Evolutionary conservation across 2,113 vertebrate genomes (phyloP).

Genomic region (Astatoreochromis straeleni): DNA sequence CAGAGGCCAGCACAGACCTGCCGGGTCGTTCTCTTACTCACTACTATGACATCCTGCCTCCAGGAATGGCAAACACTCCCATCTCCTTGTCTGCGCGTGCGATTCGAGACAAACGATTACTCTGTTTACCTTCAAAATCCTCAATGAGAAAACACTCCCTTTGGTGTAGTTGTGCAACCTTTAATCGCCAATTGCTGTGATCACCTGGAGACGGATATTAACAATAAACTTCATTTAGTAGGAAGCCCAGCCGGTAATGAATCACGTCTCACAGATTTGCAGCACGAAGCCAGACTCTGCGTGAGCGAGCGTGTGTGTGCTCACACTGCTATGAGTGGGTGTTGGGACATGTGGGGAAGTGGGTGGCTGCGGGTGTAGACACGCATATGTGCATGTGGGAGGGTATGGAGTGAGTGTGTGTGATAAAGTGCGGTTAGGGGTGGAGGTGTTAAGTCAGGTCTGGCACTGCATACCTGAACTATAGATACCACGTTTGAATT

Average conservation of each 20-base stretch:
- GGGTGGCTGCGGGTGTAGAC: conserved; percentile 14
- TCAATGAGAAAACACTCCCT: conserved; percentile 47
- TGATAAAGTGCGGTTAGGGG: neutral
- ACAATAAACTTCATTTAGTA: conserved; percentile 33
- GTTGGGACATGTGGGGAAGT: conserved; percentile 1
- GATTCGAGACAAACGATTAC: conserved; percentile 41
- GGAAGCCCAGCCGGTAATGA: conserved; percentile 29
- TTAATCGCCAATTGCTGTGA: conserved; percentile 21
- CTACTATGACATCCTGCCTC: conserved; percentile 64
- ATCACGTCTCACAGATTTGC: conserved; percentile 47
- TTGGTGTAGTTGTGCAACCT: conserved; percentile 17
- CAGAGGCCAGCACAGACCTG: conserved; percentile 59
- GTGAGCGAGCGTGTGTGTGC: neutral
- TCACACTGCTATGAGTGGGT: conserved; percentile 7
- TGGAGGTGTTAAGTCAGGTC: conserved; percentile 35
- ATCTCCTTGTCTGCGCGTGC: conserved; percentile 2
- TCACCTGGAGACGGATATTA: conserved; percentile 49
- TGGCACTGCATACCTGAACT: conserved; percentile 14
- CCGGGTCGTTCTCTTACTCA: conserved; percentile 58
- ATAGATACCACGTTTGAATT: neutral
- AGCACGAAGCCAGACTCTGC: neutral
- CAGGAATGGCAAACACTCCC: conserved; percentile 58
- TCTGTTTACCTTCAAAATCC: conserved; percentile 28
- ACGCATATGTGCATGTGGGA: conserved; percentile 16
- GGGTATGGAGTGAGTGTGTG: neutral